A percentile compares a stretch with the other conserved stretches of the same genome.
Evolutionary conservation across 2,113 vertebrate genomes (phyloP).

Genomic region (Rhynchomys soricoides): DNA sequence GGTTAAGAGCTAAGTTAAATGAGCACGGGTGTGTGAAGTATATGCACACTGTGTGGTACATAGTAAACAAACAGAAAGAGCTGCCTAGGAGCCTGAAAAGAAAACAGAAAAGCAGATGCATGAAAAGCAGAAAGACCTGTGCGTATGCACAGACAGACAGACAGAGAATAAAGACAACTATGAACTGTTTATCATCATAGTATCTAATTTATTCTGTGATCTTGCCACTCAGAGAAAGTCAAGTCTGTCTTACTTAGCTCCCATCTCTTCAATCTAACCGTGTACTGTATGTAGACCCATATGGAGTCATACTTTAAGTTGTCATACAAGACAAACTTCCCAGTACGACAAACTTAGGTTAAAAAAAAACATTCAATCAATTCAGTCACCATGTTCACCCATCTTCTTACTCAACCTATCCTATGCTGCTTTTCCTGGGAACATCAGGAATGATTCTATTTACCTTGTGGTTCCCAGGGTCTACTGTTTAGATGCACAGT

Average conservation of each 20-base stretch:
- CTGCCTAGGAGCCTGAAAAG: background rate
- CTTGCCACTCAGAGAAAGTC: background rate
- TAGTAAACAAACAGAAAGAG: background rate
- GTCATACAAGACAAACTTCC: background rate
- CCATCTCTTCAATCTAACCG: background rate
- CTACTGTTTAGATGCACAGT: background rate
- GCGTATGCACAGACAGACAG: too few relatives aligned
- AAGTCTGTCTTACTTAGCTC: background rate
- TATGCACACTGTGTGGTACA: background rate
- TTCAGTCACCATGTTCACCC: background rate
- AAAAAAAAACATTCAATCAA: background rate
- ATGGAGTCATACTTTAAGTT: background rate
- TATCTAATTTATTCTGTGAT: background rate
- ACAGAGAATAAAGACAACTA: too few relatives aligned
- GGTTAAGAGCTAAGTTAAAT: background rate
- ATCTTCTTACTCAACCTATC: background rate
- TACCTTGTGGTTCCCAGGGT: background rate
- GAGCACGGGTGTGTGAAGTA: background rate
- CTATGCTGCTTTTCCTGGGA: background rate
- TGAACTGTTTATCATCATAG: too few relatives aligned
- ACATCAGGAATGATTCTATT: background rate
- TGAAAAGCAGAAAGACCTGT: background rate
- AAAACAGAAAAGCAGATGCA: background rate
- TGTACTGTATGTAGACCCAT: background rate
- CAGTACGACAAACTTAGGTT: background rate